Conservation (phyloP, 2,113 vertebrate species). For the Ceyx cyanopectus region DNA sequence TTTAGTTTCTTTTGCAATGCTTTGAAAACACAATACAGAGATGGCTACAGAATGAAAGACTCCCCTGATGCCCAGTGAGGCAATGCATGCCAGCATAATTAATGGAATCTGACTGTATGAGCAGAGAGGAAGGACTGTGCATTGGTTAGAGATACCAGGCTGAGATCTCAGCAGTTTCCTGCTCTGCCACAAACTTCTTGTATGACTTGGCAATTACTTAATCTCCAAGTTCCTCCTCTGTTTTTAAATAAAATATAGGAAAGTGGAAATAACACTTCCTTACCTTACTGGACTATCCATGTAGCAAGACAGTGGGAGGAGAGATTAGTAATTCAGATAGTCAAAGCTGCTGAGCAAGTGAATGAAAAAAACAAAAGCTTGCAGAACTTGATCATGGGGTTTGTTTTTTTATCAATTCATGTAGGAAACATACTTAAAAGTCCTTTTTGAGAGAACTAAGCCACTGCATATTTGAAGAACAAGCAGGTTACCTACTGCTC, state of each 20-base stretch:
- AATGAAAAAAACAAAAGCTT: background rate
- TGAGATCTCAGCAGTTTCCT: conserved; percentile 28
- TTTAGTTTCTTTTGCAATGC: background rate
- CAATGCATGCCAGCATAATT: background rate
- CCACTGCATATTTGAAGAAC: background rate
- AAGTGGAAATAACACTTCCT: background rate
- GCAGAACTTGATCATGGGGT: background rate
- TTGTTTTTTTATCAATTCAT: background rate
- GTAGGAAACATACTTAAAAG: background rate
- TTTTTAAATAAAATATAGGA: conserved; percentile 34
- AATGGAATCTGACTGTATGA: background rate
- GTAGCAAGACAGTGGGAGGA: background rate
- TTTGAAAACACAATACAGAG: background rate
- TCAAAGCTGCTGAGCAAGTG: background rate
- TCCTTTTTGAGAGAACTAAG: background rate
- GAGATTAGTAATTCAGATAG: background rate
- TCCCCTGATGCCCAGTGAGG: background rate
- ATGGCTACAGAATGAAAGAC: background rate
- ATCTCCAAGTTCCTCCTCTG: conserved; percentile 16
- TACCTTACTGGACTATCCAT: background rate
- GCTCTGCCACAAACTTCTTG: conserved; percentile 10
- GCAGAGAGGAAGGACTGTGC: background rate
- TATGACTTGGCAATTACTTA: conserved; percentile 22
- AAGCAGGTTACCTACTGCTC: background rate
- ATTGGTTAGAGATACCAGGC: background rate